These are phyloP conservation scores for Rostratula benghalensis DNA, from an alignment of 2,113 vertebrate species.

Conservation along the genomic window DNA sequence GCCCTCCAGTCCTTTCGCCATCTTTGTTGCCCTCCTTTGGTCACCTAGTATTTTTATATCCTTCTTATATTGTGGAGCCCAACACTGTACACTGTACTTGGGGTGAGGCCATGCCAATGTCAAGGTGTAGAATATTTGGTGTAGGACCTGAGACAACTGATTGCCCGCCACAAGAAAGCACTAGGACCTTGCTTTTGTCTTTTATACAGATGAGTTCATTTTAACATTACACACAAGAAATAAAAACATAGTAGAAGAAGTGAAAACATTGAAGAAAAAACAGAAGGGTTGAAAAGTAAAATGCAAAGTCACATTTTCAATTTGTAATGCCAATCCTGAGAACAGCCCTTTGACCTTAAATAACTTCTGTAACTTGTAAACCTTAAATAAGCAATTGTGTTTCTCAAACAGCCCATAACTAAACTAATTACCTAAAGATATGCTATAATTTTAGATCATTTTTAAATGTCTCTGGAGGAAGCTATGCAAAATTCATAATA, in stretches of 20 bases:
- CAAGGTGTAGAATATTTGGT: background rate
- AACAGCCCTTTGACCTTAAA: background rate
- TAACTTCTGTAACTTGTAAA: background rate
- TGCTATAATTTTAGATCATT: background rate
- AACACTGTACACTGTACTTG: background rate
- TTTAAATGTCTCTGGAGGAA: conserved; percentile 32
- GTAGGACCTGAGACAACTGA: background rate
- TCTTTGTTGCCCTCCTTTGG: background rate
- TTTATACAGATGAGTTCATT: background rate
- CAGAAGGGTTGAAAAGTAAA: background rate
- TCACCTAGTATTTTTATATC: background rate
- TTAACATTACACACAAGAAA: background rate
- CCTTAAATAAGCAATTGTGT: background rate
- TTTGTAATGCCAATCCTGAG: background rate
- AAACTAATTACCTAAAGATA: conserved; percentile 8
- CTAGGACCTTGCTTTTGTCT: background rate
- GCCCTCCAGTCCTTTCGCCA: background rate
- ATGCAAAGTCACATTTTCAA: background rate
- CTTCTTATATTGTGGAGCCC: background rate
- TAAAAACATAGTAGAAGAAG: background rate
- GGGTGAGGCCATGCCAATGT: background rate
- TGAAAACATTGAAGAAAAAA: background rate
- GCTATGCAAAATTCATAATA: background rate
- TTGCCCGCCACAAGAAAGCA: background rate
- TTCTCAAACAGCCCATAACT: conserved; percentile 15